Base-by-base conservation (phyloP, 2,113 vertebrate genomes). In the Phyllostomus discolor region DNA sequence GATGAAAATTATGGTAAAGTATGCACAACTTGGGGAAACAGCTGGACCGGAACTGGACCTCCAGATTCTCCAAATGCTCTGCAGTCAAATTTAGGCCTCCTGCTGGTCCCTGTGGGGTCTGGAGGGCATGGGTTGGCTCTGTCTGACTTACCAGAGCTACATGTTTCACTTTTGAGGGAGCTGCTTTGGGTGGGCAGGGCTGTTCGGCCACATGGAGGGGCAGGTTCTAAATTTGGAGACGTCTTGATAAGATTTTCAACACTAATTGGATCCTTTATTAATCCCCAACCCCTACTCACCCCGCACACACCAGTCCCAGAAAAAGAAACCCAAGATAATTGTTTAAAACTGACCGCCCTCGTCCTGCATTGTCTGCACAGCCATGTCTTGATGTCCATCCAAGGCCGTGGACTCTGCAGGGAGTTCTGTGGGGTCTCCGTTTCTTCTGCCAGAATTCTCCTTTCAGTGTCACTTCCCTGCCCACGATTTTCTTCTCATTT, bases 401-500 rank as follows among this genome's bases (percentile, higher is more conserved):
- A 83, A 88, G 59, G 67, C 62, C 57, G 62, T 93, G 85, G 64
- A 80, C 91, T 96, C 88, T 91, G 41, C 59, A 46, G 90, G 54
- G 76, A 66, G 38, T 86, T 95, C 78, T 86, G 35, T 54, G 38
- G 26, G 20, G 43, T 70, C 67, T 92, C 41, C 67, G 76, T 93
- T 96, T 75, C 76, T 88, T 75, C 50, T 69, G 75, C 50, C 69
- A 94, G 67, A 90, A 91, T 93, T 94, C 85, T 96, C 93, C 94
- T 91, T 96, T 89, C 89, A 94, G 95, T 96, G 95, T 98, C 94
- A 87, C 93, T 91, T 94, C 92, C 95, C 97, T 97, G 91, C 96
- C 97, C 97, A 93, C 96, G 97, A 97, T 96, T 97, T 95, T 95
- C 94, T 95, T 85, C 81, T 96, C 96, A 96, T 96, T 96, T 72